Base-by-base conservation (phyloP, 2,888 invertebrate species). In the Erebia epiphron region DNA sequence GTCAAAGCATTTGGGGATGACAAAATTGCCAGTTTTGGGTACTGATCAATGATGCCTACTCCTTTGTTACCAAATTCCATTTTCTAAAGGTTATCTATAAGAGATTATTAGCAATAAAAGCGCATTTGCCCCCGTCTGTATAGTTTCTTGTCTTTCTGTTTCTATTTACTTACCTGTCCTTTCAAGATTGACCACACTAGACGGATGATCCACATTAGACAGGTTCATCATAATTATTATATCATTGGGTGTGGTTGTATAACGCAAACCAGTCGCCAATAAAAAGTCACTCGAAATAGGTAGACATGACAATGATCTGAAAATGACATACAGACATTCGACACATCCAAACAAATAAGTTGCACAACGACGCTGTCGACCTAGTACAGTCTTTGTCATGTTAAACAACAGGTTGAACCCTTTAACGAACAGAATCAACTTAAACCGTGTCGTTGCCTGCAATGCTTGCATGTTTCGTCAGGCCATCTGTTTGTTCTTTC, bases 381-480 rank as follows among this genome's bases (percentile, higher is more conserved):
- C 49, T 61, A 46, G 49, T 60, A 41, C 52, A 18, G 67, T 58
- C 57, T 63, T 63, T 66, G 65, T 68, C 58, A 67, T 67, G 46
- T 67, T 49, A 58, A 67, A 66, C 66, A 57, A 66, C 43, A 16
- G 41, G 57, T 49, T 69, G 62, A 65, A 60, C 26, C 64, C 67
- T 60, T 73, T 71, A 11, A 43, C 35, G 46, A 41, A 67, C 56
- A 69, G 56, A 67, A 67, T 65, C 60, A 60, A 57, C 67, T 18
- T 41, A n/a, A 64, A 62, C 61, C 46, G 57, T 74, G 62, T 60
- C 70, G 66, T 18, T 41, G 67, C 21, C 65, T 70, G 70, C 70
- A 72, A 68, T 57, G 61, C 57, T 62, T 70, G 67, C 54, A 57
- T 35, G 26, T 71, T 69, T 73, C 64, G 46, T 71, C 66, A 69